Conservation (phyloP, 2,888 invertebrate genomes). For the Odontothrips loti region DNA sequence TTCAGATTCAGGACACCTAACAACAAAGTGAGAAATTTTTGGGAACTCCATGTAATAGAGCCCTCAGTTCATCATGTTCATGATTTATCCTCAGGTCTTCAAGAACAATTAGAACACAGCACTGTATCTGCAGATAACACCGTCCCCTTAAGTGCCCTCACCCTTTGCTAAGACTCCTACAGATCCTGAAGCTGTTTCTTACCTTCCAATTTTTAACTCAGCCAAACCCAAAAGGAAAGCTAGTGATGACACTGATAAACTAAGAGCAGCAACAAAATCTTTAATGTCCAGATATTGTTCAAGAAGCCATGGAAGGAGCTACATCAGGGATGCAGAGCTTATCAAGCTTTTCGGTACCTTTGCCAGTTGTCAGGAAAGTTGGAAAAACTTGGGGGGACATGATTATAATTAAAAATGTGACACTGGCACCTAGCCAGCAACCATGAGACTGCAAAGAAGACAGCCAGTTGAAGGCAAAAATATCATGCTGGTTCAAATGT, state of each 20-base stretch:
- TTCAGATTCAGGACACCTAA: not conserved
- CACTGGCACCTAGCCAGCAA: conserved; percentile 31
- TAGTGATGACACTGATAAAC: too few species aligned
- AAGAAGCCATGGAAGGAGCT: not conserved
- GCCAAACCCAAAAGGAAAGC: too few species aligned
- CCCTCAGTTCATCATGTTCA: not conserved
- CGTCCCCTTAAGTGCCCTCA: too few species aligned
- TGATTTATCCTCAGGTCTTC: too few species aligned
- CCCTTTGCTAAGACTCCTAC: too few species aligned
- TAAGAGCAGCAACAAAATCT: not conserved
- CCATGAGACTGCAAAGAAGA: not conserved
- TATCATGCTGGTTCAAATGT: not conserved
- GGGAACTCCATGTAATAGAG: not conserved
- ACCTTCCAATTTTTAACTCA: too few species aligned
- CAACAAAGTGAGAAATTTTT: not conserved
- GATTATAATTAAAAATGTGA: not conserved
- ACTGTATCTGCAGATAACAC: too few species aligned
- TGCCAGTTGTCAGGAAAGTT: not conserved
- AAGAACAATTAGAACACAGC: too few species aligned
- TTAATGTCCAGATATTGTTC: not conserved
- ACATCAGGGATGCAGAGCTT: not conserved
- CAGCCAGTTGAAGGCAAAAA: not conserved
- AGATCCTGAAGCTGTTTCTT: too few species aligned
- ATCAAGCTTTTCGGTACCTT: not conserved
- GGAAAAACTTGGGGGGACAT: conserved; percentile 6